Evolutionary conservation across 2,113 vertebrate genomes (phyloP), one percentile per base, ranked within the genome.

Genomic region (Carollia perspicillata): DNA sequence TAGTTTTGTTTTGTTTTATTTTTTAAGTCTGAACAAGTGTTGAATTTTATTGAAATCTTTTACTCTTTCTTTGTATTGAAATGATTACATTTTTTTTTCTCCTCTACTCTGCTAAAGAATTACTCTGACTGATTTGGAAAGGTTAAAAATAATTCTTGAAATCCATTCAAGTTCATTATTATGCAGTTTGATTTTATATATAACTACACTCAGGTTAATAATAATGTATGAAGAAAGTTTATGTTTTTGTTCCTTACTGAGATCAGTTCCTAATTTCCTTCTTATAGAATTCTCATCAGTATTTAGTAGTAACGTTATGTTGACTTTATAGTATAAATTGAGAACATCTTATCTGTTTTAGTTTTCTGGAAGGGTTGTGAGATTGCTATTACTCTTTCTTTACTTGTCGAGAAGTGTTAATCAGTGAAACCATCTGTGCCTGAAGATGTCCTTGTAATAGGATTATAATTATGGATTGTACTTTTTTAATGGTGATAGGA

Each of bases 391-490:
- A 69, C 81, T 88, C 74, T 58, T 93, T 91, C 28, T 83, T 58
- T 84, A 81, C 28, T 83, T 96, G 18, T 72, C 90, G 78, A 17
- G 23, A 78, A 90, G 40, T 68, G 72, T 66, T 86, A 78, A 86
- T 63, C 30, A 89, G 10, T 74, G 8, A 53, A 88, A 80, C 3
- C 40, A 90, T 87, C 40, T 84, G 26, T 95, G 33, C 22, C 55
- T 95, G 30, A 66, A 86, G 53, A 87, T 51, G 88, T 90, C 10
- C 12, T 9, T 47, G 12, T 71, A 72, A 53, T 44, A 78, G 23
- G n/a, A 78, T 78, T 92, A 87, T 78, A 90, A 90, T 86, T 97
- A 80, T 85, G 8, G 23, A 90, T 83, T 60, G 28, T 83, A 90
- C 18, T 87, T 93, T 33, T 80, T 89, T 79, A 95, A 85, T 92